Percentiles rank a stretch among this genome's conserved stretches.
Conservation (phyloP, 1,140 invertebrate species). For the Nilaparvata lugens region DNA sequence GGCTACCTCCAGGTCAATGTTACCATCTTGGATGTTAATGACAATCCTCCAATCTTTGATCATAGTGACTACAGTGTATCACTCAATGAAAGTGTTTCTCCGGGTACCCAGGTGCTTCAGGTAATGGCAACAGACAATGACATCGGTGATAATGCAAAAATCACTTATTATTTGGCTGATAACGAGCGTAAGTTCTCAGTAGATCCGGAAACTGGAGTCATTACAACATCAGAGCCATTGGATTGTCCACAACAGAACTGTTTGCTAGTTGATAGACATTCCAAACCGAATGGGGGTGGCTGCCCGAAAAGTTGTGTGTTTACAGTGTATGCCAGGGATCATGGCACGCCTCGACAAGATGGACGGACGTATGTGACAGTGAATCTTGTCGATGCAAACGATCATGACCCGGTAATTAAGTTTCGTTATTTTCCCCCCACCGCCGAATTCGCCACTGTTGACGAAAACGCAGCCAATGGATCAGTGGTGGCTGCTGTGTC, state of each 20-base stretch:
- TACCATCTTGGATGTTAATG: slow-evolving; percentile 85
- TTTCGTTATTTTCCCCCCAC: slow-evolving; percentile 81
- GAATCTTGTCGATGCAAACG: slow-evolving; percentile 76
- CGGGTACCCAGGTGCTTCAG: slow-evolving; percentile 75
- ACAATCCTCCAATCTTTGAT: slow-evolving; percentile 89
- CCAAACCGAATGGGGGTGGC: slow-evolving; percentile 40
- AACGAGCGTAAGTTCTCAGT: slow-evolving; percentile 78
- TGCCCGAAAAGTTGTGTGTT: slow-evolving; percentile 88
- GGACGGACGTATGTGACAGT: slow-evolving; percentile 91
- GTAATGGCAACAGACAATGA: slow-evolving; percentile 90
- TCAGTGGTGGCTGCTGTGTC: slow-evolving; percentile 89
- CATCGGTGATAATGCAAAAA: slow-evolving; percentile 81
- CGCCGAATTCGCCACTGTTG: slow-evolving; percentile 77
- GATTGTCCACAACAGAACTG: slow-evolving; percentile 64
- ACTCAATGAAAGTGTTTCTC: slow-evolving; percentile 81
- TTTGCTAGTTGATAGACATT: slow-evolving; percentile 24
- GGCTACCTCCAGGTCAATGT: slow-evolving; percentile 86
- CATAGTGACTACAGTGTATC: slow-evolving; percentile 87
- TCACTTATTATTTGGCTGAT: slow-evolving; percentile 82
- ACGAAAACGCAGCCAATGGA: slow-evolving; percentile 84
- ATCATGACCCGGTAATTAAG: slow-evolving; percentile 86
- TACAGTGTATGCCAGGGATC: slow-evolving; percentile 86
- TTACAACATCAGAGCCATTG: slow-evolving; percentile 67
- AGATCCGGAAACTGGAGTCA: slow-evolving; percentile 78
- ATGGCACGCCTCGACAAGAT: slow-evolving; percentile 80